Percentiles rank a stretch among this genome's conserved stretches.
These are phyloP conservation scores for Eupeodes corollae DNA, from an alignment of 1,140 invertebrate genomes.

Conservation along the genomic window DNA sequence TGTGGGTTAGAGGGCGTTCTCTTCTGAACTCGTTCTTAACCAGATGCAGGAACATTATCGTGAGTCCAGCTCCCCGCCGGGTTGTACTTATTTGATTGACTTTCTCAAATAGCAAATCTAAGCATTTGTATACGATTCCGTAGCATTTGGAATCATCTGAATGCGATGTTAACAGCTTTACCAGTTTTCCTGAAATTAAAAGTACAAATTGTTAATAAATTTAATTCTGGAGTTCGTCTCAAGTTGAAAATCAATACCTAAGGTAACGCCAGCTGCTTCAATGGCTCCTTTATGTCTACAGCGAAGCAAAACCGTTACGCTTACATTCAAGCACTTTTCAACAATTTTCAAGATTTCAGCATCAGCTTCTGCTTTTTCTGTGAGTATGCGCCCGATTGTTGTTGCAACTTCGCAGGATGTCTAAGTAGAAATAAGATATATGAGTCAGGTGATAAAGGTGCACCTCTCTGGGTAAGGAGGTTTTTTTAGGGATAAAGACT, in stretches of 20 bases:
- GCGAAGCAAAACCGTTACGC: constrained; percentile 50
- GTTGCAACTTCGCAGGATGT: constrained; percentile 26
- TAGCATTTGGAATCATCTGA: constrained; percentile 12
- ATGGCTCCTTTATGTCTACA: constrained; percentile 73
- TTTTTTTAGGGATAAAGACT: too few relatives aligned
- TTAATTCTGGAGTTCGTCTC: neutral
- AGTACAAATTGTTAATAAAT: too few relatives aligned
- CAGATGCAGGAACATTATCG: constrained; percentile 61
- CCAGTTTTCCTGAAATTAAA: constrained; percentile 15
- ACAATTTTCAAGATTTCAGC: constrained; percentile 29
- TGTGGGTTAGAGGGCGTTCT: constrained; percentile 36
- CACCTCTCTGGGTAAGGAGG: too few relatives aligned
- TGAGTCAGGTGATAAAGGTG: neutral
- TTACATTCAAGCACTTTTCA: constrained; percentile 45
- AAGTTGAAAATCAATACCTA: constrained; percentile 36
- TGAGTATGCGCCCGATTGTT: constrained; percentile 18
- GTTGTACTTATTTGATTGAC: constrained; percentile 41
- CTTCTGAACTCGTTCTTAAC: constrained; percentile 50
- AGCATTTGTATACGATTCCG: constrained; percentile 13
- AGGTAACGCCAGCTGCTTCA: constrained; percentile 52
- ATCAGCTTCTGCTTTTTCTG: constrained; percentile 2
- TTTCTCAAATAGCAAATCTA: constrained; percentile 16
- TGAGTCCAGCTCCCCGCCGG: constrained; percentile 61
- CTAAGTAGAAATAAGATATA: constrained; percentile 5
- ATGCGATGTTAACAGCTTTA: constrained; percentile 13